Evolutionary conservation across 37 sponge, comb jelly and placozoan species (phyloP), one percentile per base, ranked within the genome.

Genomic region (Cliona cf. orientalis): DNA sequence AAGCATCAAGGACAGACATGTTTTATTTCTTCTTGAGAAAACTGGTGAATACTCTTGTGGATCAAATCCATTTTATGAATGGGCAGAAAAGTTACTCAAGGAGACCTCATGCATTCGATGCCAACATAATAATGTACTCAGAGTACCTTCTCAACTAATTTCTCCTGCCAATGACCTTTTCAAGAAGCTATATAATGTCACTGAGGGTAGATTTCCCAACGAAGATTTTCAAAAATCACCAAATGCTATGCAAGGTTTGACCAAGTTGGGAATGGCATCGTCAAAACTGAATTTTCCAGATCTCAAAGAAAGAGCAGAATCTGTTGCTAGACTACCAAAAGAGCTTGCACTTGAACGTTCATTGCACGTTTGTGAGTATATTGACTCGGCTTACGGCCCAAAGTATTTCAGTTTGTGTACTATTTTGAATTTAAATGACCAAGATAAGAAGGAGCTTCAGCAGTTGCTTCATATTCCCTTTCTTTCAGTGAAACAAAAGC

Each of bases 151-250:
- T 56, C 40, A 73, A 6, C 28, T 90, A 12, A 84, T 90, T 37
- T 76, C 84, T 57, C 28, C 76, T 71, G 42, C 9, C 2, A 58
- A 76, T 3, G 4, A 41, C 36, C 60, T 29, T 21, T 37, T 90
- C 32, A 49, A 19, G 9, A 22, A 9, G 11, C 58, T 90, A 2
- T 90, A 75, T 66, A 55, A 68, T 19, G 42, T 25, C 5, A 25
- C 6, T 58, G 90, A 90, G 3, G 90, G 70, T 21, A 63, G 76
- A 19, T 90, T 90, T 66, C 90, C 90, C 37, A 57, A 57, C 19
- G 63, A 73, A 14, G 29, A 22, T n/a, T 61, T 84, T 37, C 5
- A 62, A n/a, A 25, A 81, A 29, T 46, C 35, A 35, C 22, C 32
- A 56, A 28, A 34, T 6, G 53, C 71, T 39, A 29, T 71, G 58